phyloP scores from a whole-genome alignment of 2,797 vertebrate genomes.

The Sylvia borin region DNA sequence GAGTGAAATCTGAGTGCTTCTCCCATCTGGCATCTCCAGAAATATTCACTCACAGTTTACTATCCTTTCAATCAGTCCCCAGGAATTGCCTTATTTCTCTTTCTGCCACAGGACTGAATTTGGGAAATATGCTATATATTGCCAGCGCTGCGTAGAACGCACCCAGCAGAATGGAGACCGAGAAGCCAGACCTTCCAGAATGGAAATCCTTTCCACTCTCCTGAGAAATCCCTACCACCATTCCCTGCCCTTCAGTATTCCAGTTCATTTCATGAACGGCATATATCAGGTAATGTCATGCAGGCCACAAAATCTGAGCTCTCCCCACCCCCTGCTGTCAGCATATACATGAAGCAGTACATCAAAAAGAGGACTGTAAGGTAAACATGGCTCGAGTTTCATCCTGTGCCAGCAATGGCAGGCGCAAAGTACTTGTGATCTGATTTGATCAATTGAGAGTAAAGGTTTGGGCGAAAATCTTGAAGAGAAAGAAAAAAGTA shows the following conservation, averaged over 20 bases:
- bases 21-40: neutral
- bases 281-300: constrained; percentile 89
- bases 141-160: constrained; percentile 93
- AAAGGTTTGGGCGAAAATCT: neutral
- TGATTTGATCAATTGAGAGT: neutral
- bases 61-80: neutral
- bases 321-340: neutral
- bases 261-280: constrained; percentile 96
- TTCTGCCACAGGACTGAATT: constrained; percentile 87
- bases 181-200: constrained; percentile 91
- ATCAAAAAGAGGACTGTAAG: neutral
- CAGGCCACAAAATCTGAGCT: neutral
- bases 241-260: constrained; percentile 95
- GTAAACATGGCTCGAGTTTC: neutral
- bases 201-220: constrained; percentile 97
- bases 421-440: neutral
- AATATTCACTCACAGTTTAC: neutral
- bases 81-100: constrained; percentile 17
- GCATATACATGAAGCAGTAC: neutral
- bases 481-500: neutral
- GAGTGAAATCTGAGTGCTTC: neutral
- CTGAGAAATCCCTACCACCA: constrained; percentile 97
- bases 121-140: constrained; percentile 97
- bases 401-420: neutral
- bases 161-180: constrained; percentile 93